A percentile compares a stretch with the other conserved stretches of the same genome.
Conservation (phyloP, 2,113 vertebrate genomes). For the Gadus chalcogrammus region DNA sequence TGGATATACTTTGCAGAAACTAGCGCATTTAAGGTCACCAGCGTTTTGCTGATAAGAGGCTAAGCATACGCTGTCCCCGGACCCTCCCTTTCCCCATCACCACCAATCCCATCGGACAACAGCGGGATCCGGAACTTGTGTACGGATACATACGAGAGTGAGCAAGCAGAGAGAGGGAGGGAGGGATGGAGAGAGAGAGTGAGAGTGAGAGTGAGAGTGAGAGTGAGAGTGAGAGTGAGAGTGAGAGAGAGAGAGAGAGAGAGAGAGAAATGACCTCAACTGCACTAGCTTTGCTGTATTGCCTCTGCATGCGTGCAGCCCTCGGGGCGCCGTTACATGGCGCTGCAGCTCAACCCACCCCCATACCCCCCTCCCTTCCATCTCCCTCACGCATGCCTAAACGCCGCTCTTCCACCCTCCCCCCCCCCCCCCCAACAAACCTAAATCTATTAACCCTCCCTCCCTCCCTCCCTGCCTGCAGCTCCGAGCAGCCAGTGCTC, state of each 20-base stretch:
- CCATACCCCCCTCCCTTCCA: not conserved
- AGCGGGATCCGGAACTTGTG: not conserved
- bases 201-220: not conserved
- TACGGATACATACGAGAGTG: not conserved
- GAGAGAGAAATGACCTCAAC: conserved; percentile 2
- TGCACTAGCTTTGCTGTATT: conserved; percentile 11
- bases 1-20: too few relatives aligned
- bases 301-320: conserved; percentile 1
- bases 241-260: not conserved
- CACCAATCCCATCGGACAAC: not conserved
- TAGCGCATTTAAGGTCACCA: too few relatives aligned
- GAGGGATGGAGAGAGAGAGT: not conserved
- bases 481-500: conserved; percentile 13
- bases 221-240: not conserved
- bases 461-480: conserved; percentile 9
- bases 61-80: too few relatives aligned
- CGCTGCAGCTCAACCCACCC: not conserved
- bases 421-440: not conserved
- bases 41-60: too few relatives aligned
- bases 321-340: conserved; percentile 11
- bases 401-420: not conserved
- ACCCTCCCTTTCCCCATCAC: too few relatives aligned
- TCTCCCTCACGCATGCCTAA: not conserved
- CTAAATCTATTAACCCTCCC: not conserved
- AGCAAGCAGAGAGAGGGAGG: not conserved